Conservation (phyloP, 1,140 invertebrate genomes). For the Drosophila busckii region DNA sequence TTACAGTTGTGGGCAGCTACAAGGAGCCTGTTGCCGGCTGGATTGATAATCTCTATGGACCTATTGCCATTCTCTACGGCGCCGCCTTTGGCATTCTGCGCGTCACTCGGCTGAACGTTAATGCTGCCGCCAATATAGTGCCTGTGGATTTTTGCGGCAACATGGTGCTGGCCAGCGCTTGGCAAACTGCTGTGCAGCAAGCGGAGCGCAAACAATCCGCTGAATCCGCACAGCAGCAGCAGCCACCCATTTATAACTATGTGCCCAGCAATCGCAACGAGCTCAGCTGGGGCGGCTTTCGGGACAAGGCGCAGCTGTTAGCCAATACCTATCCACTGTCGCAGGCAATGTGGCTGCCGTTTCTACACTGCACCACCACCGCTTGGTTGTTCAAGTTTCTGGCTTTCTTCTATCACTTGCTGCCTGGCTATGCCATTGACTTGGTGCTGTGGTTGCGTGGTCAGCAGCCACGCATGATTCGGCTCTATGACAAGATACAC, state of each 20-base stretch:
- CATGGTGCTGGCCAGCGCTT: conserved; percentile 86
- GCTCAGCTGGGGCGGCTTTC: conserved; percentile 83
- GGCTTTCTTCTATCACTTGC: conserved; percentile 80
- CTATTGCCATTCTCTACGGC: conserved; percentile 86
- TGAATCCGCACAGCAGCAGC: neutral
- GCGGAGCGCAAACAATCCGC: neutral
- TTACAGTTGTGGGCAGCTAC: conserved; percentile 88
- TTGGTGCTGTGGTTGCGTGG: conserved; percentile 78
- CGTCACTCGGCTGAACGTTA: conserved; percentile 79
- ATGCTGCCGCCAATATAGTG: conserved; percentile 86
- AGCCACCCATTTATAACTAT: conserved; percentile 83
- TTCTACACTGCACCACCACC: conserved; percentile 75
- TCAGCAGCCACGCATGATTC: conserved; percentile 79
- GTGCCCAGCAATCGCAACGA: conserved; percentile 83
- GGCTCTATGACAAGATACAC: conserved; percentile 85
- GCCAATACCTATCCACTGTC: conserved; percentile 64
- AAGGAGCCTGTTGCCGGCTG: conserved; percentile 87
- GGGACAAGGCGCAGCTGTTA: conserved; percentile 47
- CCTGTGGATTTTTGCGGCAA: conserved; percentile 91
- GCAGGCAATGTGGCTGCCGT: conserved; percentile 80
- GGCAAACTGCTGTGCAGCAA: conserved; percentile 27
- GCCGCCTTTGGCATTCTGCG: conserved; percentile 86
- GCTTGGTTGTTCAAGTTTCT: conserved; percentile 78
- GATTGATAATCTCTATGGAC: conserved; percentile 95
- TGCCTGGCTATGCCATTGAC: conserved; percentile 82